Base-by-base conservation (phyloP, 2,797 vertebrate species). In the Pipistrellus pipistrellus region DNA sequence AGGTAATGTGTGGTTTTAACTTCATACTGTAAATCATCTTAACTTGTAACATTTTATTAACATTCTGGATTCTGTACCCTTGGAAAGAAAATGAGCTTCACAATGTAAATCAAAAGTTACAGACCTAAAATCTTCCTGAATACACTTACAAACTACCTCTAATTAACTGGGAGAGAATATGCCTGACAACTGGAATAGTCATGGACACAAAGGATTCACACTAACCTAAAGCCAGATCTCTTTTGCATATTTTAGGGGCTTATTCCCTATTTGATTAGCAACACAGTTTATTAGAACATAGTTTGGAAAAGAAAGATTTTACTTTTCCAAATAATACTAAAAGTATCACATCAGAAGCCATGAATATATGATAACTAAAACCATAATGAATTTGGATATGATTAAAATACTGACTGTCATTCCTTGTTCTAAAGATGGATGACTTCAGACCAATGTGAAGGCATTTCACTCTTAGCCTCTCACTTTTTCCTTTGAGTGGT, bases 351-450 rank as follows among this genome's bases (percentile, higher is more conserved):
- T 69, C 80, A 25, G 51, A 69, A 83, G 8, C 48, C 32, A 57
- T 51, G 4, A 30, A 86, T 14, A 27, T 84, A 73, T 83, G 59
- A 69, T 38, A 84, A 78, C 78, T 62, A 5, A 48, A 81, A 35
- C 21, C 27, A 73, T 51, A 86, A 90, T 88, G 23, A 78, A 68
- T 85, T 87, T 48, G 71, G 1, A 87, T 55, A 32, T 89, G 20
- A 23, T 81, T 78, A 94, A 91, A 95, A 87, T 13, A 51, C 3
- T 68, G 8, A 27, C 38, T 69, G 11, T n/a, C 30, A 10, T 93
- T 84, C 7, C 8, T 94, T 91, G 88, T 64, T 59, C 44, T 62
- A 78, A 86, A 87, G 66, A 51, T 69, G 10, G 81, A n/a, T 89
- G 85, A 44, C 21, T 77, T 35, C 18, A 77, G 35, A 53, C 23